Base-by-base conservation (phyloP, 1,140 invertebrate genomes). In the Zaprionus kolodkinae region DNA sequence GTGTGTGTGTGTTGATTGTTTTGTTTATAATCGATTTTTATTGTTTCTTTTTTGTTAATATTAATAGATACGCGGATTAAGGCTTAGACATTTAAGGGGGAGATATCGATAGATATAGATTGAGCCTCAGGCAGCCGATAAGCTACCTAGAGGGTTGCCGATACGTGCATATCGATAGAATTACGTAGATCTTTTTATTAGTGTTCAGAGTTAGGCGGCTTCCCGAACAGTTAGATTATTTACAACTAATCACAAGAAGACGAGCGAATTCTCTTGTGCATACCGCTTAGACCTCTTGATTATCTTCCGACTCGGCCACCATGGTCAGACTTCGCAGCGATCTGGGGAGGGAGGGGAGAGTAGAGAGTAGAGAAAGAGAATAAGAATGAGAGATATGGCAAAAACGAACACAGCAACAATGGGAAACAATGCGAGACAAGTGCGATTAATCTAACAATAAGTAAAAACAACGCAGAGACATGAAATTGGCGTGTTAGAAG, bases 321-420 rank as follows among this genome's bases (percentile, higher is more conserved):
- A 91, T 91, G 70, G 84, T 92, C 62, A 92, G 87, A 83, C 91
- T 92, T 74, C 91, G 87, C 78, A 92, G 76, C 55, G 91, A 92
- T 91, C 91, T 92, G 5, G 73, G 15, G 40, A n/a, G 40, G 7
- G 48, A 33, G 40, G 40, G 7, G 48, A 33, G 30, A 50, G 5
- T 4, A 27, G 25, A 27, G 11, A 36, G 12, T 50, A 62, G 52
- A 54, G 10, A 33, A 43, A 1, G 2, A 21, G 21, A 21, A 21
- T 21, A 2, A 21, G 50, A 17, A 55, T 65, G 35, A 65, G 21
- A 30, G 35, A 6, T 6, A n/a, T 3, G 11, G 27, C 27, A 30
- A 30, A 50, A 50, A 25, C 45, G 17, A 50, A 48, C 45, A 48
- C 45, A 48, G 6, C 0, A 30, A 30, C 27, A 63, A n/a, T n/a